phyloP scores from a whole-genome alignment of 1,140 invertebrate species.

The Theocolax elegans region DNA sequence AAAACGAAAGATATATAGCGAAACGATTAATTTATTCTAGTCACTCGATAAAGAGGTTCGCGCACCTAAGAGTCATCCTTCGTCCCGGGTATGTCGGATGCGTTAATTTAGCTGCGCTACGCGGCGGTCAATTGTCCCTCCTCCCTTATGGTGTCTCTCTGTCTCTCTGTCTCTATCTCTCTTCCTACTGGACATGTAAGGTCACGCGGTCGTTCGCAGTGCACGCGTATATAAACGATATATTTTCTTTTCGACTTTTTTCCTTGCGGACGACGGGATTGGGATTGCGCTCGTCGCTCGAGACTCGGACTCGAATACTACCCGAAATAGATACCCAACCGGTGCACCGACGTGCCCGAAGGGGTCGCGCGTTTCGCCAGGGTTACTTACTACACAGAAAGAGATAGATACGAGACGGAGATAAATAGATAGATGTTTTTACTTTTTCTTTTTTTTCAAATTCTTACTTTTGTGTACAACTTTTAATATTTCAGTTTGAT shows the following conservation, averaged over 20 bases:
- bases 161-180: background rate
- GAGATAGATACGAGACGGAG: background rate
- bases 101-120: too few relatives aligned
- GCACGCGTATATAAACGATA: too few relatives aligned
- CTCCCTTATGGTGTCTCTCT: background rate
- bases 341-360: background rate
- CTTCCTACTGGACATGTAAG: too few relatives aligned
- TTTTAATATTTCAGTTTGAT: too few relatives aligned
- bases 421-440: too few relatives aligned
- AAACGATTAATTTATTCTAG: background rate
- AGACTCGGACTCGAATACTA: constrained; percentile 48
- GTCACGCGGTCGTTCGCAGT: too few relatives aligned
- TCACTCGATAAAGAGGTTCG: background rate
- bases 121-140: too few relatives aligned
- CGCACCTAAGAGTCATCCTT: constrained; percentile 1
- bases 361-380: background rate
- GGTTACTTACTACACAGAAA: background rate
- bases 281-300: constrained; percentile 8
- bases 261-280: background rate
- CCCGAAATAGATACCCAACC: constrained; percentile 51
- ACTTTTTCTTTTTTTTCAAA: too few relatives aligned
- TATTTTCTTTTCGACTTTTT: background rate
- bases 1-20: background rate
- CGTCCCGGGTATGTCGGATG: background rate
- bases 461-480: too few relatives aligned